Conservation (phyloP, 2,888 invertebrate genomes). For the Cheilosia grossa region DNA sequence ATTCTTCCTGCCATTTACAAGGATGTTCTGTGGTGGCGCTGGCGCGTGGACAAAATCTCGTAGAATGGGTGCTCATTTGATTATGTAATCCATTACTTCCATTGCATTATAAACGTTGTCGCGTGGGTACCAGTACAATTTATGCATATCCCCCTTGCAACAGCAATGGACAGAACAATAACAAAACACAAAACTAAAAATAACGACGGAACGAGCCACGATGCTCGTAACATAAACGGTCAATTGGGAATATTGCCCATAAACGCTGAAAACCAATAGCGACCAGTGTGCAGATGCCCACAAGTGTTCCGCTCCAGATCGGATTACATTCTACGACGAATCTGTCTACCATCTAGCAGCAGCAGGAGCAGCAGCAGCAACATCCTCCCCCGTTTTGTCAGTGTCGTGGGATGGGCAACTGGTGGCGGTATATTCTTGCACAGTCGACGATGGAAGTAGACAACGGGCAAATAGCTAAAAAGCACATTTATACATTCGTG, state of each 20-base stretch:
- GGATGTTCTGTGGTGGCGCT: too few relatives aligned
- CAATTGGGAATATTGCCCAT: constrained; percentile 68
- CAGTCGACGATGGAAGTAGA: constrained; percentile 8
- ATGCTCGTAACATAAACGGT: constrained; percentile 58
- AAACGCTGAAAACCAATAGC: constrained; percentile 55
- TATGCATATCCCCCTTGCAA: constrained; percentile 10
- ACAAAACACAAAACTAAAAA: constrained; percentile 15
- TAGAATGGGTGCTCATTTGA: neutral
- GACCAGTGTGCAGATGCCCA: constrained; percentile 44
- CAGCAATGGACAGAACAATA: neutral
- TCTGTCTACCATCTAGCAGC: constrained; percentile 1
- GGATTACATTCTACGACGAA: constrained; percentile 33
- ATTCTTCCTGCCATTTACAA: neutral
- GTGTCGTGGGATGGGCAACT: constrained; percentile 53
- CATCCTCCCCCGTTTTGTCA: constrained; percentile 23
- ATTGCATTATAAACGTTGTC: constrained; percentile 22
- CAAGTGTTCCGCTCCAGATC: constrained; percentile 62
- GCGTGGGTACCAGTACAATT: constrained; percentile 41
- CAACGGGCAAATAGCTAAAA: constrained; percentile 23
- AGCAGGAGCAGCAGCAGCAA: neutral
- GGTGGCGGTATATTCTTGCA: constrained; percentile 22
- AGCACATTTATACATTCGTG: constrained; percentile 61
- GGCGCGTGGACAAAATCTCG: too few relatives aligned
- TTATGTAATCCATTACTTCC: constrained; percentile 43
- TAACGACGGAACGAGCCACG: constrained; percentile 25